Base-by-base conservation (phyloP, 2,797 vertebrate genomes). In the Florisuga fusca region DNA sequence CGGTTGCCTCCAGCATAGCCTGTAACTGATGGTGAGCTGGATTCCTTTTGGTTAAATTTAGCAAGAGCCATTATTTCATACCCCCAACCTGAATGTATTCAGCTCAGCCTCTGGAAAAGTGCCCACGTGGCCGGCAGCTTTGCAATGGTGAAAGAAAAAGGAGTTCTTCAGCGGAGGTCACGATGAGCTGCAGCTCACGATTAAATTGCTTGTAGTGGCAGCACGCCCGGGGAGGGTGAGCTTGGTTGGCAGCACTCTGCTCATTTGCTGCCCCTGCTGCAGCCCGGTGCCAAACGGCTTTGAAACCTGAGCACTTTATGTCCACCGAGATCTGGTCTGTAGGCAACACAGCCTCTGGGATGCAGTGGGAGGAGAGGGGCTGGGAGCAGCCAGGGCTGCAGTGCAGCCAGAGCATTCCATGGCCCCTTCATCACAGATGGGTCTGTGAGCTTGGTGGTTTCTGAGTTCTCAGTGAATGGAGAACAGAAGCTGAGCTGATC, bases 21-120 rank as follows among this genome's bases (percentile, higher is more conserved):
- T 48, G 31, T 17, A 59, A 34, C 33, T 1, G 5, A 68, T 34
- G 59, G 38, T 1, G 23, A 90, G 73, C 76, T 84, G 46, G 75
- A 92, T 95, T 93, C 75, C 80, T 91, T 86, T 77, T 48, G 85
- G 93, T 90, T 97, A 97, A 96, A 97, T 96, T 96, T 94, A 97
- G 95, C 86, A 41, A 2, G 86, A 74, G 87, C 78, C 90, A 92
- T 95, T 94, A 92, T 94, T 93, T 89, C 80, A 50, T 82, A 67
- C 84, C 83, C 84, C 83, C 86, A 26, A 94, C 79, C 77, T 84
- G 25, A 59, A 58, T 59, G 67, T 45, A 51, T 86, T 94, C 84
- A 54, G 91, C 90, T 91, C 59, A 62, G 79, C 72, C 12, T 14
- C 85, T 96, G 94, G 94, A 93, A 87, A 38, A 1, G 23, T 38